Evolutionary conservation across 1,140 invertebrate genomes (phyloP).

Genomic region (Cylas formicarius): DNA sequence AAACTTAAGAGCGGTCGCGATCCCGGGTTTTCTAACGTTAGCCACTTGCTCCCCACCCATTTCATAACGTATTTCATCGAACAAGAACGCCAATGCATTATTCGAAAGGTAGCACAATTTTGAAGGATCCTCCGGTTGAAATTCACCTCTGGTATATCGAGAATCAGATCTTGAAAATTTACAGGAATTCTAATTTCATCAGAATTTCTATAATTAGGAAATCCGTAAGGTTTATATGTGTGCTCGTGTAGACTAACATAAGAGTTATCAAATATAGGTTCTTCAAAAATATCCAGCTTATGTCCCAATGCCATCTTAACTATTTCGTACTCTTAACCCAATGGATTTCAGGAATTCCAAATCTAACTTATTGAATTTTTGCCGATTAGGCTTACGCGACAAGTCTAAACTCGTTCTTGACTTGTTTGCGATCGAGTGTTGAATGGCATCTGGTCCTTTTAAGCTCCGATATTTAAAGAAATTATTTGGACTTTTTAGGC

Average conservation of each 20-base stretch:
- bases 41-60: slow-evolving; percentile 7
- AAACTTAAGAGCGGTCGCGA: too few relatives aligned
- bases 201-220: slow-evolving; percentile 16
- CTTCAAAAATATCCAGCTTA: slow-evolving; percentile 1
- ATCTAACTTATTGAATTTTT: too few relatives aligned
- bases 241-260: slow-evolving; percentile 13
- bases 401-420: too few relatives aligned
- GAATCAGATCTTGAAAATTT: slow-evolving; percentile 16
- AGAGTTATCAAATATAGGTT: slow-evolving; percentile 6
- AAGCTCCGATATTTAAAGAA: too few relatives aligned
- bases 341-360: too few relatives aligned
- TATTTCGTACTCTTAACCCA: too few relatives aligned
- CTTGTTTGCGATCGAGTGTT: too few relatives aligned
- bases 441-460: too few relatives aligned
- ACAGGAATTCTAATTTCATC: slow-evolving; percentile 29
- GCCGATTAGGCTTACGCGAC: too few relatives aligned
- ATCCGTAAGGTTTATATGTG: slow-evolving; percentile 20
- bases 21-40: too few relatives aligned
- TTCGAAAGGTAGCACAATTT: slow-evolving; percentile 4
- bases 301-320: too few relatives aligned
- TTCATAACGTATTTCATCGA: slow-evolving; percentile 13
- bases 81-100: slow-evolving; percentile 12
- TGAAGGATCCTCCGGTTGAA: neutral
- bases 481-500: too few relatives aligned
- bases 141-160: slow-evolving; percentile 25